A percentile compares a stretch with the other conserved stretches of the same genome.
Evolutionary conservation across 2,797 vertebrate species (phyloP).

Genomic region (Carcharodon carcharias): DNA sequence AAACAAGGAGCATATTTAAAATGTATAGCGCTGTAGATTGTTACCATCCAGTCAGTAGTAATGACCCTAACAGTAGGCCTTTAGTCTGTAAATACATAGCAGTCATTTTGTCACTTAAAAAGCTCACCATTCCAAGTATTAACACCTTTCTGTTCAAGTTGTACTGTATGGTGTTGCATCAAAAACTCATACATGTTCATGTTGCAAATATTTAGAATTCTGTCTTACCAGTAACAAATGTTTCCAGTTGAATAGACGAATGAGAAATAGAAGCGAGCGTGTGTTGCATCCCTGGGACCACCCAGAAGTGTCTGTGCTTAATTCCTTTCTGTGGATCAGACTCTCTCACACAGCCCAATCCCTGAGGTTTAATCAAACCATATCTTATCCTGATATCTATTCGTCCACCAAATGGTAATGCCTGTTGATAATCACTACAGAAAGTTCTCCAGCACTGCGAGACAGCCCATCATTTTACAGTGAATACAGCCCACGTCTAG

Average conservation of each 20-base stretch:
- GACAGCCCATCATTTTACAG: constrained; percentile 60
- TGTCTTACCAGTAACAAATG: not conserved
- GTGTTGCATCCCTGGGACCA: constrained; percentile 28
- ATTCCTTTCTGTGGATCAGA: constrained; percentile 17
- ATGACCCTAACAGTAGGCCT: not conserved
- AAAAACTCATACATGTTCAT: not conserved
- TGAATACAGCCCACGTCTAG: constrained; percentile 68
- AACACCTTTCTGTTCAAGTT: not conserved
- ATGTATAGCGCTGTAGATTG: not conserved
- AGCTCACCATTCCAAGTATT: not conserved
- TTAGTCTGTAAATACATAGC: not conserved
- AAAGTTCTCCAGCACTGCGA: constrained; percentile 54
- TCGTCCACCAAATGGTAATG: constrained; percentile 59
- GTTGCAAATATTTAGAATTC: not conserved
- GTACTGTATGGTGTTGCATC: not conserved
- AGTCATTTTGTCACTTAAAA: not conserved
- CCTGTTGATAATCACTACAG: constrained; percentile 57
- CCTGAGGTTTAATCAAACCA: constrained; percentile 50
- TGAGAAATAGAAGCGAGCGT: not conserved
- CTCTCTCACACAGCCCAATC: constrained; percentile 50
- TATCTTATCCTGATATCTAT: constrained; percentile 56
- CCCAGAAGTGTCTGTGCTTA: constrained; percentile 39
- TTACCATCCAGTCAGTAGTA: not conserved
- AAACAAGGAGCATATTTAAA: constrained; percentile 2
- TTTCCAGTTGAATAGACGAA: constrained; percentile 25